A percentile compares a stretch with the other conserved stretches of the same genome.
phyloP scores from a whole-genome alignment of 1,140 invertebrate genomes.

The Hestina assimilis region DNA sequence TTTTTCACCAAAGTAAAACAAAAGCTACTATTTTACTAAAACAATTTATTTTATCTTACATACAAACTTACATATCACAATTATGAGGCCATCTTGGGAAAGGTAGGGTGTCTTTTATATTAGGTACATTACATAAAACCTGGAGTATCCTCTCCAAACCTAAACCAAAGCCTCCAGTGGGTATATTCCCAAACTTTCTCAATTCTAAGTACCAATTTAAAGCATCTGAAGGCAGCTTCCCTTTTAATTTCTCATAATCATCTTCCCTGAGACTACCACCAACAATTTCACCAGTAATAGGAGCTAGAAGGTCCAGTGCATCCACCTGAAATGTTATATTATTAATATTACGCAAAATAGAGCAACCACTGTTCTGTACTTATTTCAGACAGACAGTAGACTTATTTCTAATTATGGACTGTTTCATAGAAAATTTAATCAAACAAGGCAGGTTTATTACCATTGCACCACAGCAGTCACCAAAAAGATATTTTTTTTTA shows the following conservation, averaged over 20 bases:
- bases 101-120: conserved; percentile 96
- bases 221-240: conserved; percentile 80
- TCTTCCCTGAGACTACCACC: conserved; percentile 96
- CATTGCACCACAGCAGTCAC: too few species aligned
- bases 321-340: conserved; percentile 60
- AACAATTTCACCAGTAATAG: conserved; percentile 93
- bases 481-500: too few species aligned
- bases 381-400: too few species aligned
- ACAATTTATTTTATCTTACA: neutral
- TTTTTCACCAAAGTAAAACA: too few species aligned
- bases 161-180: conserved; percentile 96
- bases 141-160: conserved; percentile 96
- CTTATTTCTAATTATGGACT: too few species aligned
- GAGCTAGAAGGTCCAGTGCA: conserved; percentile 93
- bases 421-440: too few species aligned
- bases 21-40: neutral
- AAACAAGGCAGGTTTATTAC: too few species aligned
- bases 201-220: conserved; percentile 96
- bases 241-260: conserved; percentile 82
- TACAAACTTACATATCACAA: conserved; percentile 53
- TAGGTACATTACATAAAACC: conserved; percentile 86
- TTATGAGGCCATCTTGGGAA: conserved; percentile 96
- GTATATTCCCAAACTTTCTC: conserved; percentile 91
- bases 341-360: neutral
- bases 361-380: too few species aligned